Evolutionary conservation across 2,888 invertebrate genomes (phyloP).

Genomic region (Eurytoma californica): DNA sequence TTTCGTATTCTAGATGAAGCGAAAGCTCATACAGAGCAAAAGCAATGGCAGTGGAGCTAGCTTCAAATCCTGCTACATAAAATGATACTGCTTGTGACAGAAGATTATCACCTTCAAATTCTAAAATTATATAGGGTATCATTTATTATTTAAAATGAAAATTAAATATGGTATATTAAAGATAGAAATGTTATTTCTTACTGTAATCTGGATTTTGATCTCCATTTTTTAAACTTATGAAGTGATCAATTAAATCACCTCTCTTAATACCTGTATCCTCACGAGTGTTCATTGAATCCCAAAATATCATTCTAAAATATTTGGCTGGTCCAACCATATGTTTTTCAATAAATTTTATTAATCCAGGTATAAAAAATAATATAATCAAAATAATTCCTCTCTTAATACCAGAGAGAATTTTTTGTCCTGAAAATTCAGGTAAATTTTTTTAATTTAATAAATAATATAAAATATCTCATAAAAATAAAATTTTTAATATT

Average conservation of each 20-base stretch:
- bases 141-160: background rate
- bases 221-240: slow-evolving; percentile 63
- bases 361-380: slow-evolving; percentile 64
- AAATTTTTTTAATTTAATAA: background rate
- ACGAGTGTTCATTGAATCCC: slow-evolving; percentile 62
- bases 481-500: background rate
- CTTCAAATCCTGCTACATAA: slow-evolving; percentile 66
- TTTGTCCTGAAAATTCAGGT: slow-evolving; percentile 58
- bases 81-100: slow-evolving; percentile 65
- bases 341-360: slow-evolving; percentile 58
- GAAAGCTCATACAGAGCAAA: slow-evolving; percentile 64
- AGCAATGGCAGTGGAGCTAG: slow-evolving; percentile 63
- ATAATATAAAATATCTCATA: no score
- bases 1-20: slow-evolving; percentile 60
- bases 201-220: slow-evolving; percentile 63
- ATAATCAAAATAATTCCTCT: slow-evolving; percentile 61
- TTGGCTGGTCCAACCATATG: slow-evolving; percentile 60
- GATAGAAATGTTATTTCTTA: slow-evolving; percentile 46
- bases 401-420: slow-evolving; percentile 60
- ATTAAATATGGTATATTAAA: background rate
- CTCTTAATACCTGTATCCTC: slow-evolving; percentile 60
- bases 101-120: slow-evolving; percentile 65
- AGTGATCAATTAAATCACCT: slow-evolving; percentile 65
- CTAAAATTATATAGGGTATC: slow-evolving; percentile 51
- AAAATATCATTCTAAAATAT: slow-evolving; percentile 64